Conservation (phyloP, 2,113 vertebrate species). For the Myotis davidii region DNA sequence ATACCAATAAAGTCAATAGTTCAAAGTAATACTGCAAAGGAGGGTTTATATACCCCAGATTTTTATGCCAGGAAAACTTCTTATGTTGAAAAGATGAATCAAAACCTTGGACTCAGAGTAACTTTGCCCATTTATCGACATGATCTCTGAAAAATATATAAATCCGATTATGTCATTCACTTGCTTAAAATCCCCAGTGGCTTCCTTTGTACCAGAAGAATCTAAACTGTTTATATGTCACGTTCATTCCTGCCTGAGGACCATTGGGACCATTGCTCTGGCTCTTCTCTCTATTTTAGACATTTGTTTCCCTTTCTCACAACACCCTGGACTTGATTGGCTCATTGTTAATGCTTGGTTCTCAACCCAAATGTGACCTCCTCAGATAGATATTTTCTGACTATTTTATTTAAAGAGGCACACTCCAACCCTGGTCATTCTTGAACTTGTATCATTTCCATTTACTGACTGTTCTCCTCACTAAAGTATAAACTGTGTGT, state of each 20-base stretch:
- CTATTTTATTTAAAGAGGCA: neutral
- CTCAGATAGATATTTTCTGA: neutral
- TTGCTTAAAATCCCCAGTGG: neutral
- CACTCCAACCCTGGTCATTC: neutral
- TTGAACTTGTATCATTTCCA: neutral
- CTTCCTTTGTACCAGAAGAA: neutral
- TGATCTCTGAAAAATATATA: neutral
- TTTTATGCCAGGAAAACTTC: neutral
- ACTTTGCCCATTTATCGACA: neutral
- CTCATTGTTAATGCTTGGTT: neutral
- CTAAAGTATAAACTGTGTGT: neutral
- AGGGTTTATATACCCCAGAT: neutral
- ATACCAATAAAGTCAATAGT: constrained; percentile 1
- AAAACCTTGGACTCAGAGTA: neutral
- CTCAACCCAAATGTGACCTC: neutral
- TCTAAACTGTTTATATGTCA: neutral
- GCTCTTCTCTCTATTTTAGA: neutral
- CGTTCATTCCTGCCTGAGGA: neutral
- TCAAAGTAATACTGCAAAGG: constrained; percentile 10
- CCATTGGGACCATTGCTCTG: neutral
- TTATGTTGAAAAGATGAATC: neutral
- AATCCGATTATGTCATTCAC: neutral
- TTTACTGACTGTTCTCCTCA: neutral
- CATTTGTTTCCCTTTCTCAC: neutral
- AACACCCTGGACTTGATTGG: neutral